Conservation (phyloP, 2,797 vertebrate species). For the Gouania willdenowi region DNA sequence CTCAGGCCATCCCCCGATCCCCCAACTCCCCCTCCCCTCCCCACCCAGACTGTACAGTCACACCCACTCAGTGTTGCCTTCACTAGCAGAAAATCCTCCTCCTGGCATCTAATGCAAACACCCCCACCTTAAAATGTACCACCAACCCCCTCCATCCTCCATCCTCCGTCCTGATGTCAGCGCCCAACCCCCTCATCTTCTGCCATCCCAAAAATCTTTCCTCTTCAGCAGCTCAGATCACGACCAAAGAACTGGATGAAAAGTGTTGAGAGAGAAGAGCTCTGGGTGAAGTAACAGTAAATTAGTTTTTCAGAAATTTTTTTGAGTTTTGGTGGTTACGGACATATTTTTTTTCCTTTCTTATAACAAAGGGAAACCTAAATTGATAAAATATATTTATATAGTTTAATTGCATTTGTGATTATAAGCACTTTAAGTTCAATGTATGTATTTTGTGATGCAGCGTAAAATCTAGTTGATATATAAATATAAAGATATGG, state of each 20-base stretch:
- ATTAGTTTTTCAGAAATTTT: too few relatives aligned
- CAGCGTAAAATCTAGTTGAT: too few relatives aligned
- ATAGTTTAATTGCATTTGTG: too few relatives aligned
- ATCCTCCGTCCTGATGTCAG: neutral
- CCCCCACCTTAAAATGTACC: conserved; percentile 25
- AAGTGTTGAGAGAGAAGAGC: too few relatives aligned
- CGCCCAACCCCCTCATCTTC: conserved; percentile 15
- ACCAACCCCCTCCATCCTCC: conserved; percentile 4
- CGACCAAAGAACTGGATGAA: neutral
- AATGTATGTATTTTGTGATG: too few relatives aligned
- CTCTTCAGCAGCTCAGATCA: conserved; percentile 8
- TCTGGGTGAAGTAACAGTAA: too few relatives aligned
- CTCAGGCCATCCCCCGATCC: conserved; percentile 23
- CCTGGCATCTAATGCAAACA: conserved; percentile 22
- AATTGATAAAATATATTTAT: too few relatives aligned
- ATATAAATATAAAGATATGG: too few relatives aligned
- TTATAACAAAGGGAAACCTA: too few relatives aligned
- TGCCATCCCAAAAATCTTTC: neutral
- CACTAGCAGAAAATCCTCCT: conserved; percentile 10
- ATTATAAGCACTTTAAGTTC: too few relatives aligned
- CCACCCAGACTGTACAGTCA: neutral
- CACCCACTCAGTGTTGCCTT: conserved; percentile 7
- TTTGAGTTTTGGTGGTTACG: too few relatives aligned
- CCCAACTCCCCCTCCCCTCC: conserved; percentile 4
- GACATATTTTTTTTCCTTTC: too few relatives aligned